Evolutionary conservation across 2,113 vertebrate genomes (phyloP).

Genomic region (Syngnathus typhle): DNA sequence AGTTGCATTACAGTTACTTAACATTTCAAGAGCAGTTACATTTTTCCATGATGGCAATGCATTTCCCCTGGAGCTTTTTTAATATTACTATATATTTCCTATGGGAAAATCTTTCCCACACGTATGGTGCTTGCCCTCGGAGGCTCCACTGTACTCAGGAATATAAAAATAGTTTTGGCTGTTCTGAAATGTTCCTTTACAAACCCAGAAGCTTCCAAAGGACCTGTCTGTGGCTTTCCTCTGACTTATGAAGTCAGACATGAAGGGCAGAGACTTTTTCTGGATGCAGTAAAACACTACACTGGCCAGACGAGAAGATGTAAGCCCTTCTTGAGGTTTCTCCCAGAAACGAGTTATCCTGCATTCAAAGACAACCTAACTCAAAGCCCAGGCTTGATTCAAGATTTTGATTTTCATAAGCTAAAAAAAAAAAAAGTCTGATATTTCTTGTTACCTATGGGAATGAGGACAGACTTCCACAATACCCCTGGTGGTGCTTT

Average conservation of each 20-base stretch:
- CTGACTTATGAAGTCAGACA: slow-evolving; percentile 65
- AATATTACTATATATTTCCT: too few relatives aligned
- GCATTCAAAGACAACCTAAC: slow-evolving; percentile 6
- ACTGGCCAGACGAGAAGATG: slow-evolving; percentile 71
- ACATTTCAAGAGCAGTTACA: too few relatives aligned
- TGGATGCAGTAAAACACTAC: slow-evolving; percentile 79
- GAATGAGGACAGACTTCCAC: slow-evolving; percentile 75
- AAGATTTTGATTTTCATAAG: neutral
- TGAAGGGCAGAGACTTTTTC: slow-evolving; percentile 53
- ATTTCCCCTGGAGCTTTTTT: neutral
- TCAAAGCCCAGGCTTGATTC: neutral
- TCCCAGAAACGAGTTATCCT: slow-evolving; percentile 73
- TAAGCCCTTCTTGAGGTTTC: slow-evolving; percentile 67
- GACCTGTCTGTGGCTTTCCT: slow-evolving; percentile 48
- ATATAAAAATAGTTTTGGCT: neutral
- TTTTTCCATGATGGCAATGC: too few relatives aligned
- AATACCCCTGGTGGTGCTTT: slow-evolving; percentile 71
- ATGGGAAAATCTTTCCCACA: too few relatives aligned
- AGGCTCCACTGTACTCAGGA: neutral
- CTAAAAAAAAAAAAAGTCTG: neutral
- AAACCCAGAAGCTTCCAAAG: slow-evolving; percentile 75
- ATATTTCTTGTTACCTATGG: slow-evolving; percentile 61
- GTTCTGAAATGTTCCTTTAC: slow-evolving; percentile 16
- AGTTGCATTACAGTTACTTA: too few relatives aligned
- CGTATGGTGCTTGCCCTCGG: too few relatives aligned